These are phyloP conservation scores for Actinia tenebrosa DNA, from an alignment of 64 coral and sea anemone genomes.

Conservation along the genomic window DNA sequence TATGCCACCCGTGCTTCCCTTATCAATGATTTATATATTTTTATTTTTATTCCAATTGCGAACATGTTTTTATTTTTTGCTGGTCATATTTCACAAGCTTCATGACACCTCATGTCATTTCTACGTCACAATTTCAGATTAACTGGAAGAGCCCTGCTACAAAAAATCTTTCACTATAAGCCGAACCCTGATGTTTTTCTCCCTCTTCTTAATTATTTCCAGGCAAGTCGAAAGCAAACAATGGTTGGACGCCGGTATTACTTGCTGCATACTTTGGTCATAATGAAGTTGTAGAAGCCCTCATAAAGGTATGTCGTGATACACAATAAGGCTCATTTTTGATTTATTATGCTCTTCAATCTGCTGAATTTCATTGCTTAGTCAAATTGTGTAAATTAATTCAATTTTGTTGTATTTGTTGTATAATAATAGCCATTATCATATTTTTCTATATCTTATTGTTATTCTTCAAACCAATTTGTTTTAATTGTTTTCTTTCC, in stretches of 20 bases:
- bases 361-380: neutral
- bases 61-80: too few species aligned
- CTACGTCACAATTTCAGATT: too few species aligned
- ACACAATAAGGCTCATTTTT: neutral
- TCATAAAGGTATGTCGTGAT: constrained; percentile 44
- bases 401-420: neutral
- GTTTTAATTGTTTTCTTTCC: too few species aligned
- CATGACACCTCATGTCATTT: too few species aligned
- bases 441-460: neutral
- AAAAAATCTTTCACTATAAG: neutral
- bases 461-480: neutral
- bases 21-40: too few species aligned
- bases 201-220: neutral
- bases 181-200: neutral
- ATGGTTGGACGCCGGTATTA: constrained; percentile 79
- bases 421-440: too few species aligned
- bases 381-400: too few species aligned
- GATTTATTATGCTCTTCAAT: neutral
- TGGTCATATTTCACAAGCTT: too few species aligned
- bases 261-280: constrained; percentile 88
- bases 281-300: constrained; percentile 48
- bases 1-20: too few species aligned
- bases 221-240: constrained; percentile 85
- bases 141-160: too few species aligned
- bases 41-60: too few species aligned